Evolutionary conservation across 92 coral and sea anemone genomes (phyloP).

Genomic region (Umimayanthus kanabou): DNA sequence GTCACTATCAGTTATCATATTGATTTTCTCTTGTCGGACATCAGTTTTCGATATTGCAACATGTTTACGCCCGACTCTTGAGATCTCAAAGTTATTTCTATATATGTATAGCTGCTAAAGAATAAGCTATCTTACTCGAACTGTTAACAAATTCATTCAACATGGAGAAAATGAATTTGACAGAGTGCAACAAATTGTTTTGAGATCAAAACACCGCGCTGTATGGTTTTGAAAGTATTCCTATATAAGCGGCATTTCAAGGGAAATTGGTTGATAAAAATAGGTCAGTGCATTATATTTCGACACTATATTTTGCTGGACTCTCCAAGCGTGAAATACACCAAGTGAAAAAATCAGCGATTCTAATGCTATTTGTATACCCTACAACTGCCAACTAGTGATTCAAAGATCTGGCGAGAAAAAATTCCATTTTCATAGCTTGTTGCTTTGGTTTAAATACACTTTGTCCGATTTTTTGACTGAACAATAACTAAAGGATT

Average conservation of each 20-base stretch:
- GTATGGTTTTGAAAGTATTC: neutral
- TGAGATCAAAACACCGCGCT: slow-evolving; percentile 2
- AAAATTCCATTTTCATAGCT: neutral
- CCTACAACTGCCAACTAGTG: neutral
- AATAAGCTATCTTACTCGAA: neutral
- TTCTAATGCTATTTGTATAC: neutral
- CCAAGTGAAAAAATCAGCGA: neutral
- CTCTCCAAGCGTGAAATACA: slow-evolving; percentile 14
- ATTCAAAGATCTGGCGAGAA: neutral
- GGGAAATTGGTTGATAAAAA: neutral
- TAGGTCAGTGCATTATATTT: neutral
- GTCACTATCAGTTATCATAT: slow-evolving; percentile 14
- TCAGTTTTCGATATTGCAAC: slow-evolving; percentile 8
- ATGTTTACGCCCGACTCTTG: slow-evolving; percentile 15
- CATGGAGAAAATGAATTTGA: slow-evolving; percentile 18
- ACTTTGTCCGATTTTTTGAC: neutral
- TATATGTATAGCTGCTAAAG: neutral
- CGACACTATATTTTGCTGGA: neutral
- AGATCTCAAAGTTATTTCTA: neutral
- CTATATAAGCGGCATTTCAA: slow-evolving; percentile 15
- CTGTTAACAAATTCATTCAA: neutral
- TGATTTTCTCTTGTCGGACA: neutral
- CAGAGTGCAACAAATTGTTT: slow-evolving; percentile 1
- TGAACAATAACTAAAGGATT: neutral
- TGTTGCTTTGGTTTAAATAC: neutral